Base-by-base conservation (phyloP, 1,140 invertebrate species). In the Sinonovacula constricta region DNA sequence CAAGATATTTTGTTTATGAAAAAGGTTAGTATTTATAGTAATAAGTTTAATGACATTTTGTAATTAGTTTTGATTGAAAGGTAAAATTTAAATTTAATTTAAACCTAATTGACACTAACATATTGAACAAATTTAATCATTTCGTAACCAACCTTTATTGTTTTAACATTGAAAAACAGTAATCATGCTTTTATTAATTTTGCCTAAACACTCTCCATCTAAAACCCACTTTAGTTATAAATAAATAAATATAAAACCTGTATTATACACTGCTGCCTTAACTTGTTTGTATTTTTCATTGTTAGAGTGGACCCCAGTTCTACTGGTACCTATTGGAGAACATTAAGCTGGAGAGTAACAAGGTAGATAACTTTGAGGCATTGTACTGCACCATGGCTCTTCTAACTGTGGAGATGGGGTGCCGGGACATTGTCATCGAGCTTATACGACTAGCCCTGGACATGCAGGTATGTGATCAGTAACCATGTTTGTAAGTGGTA, bases 1-100 rank as follows among this genome's bases (percentile, higher is more conserved):
- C 95, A 96, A 4, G 98, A 99, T 91, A 93, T 97, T 34, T 95
- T 99, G 83, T 99, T 99, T 91, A 97, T 98, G 89, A 95, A 97
- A 86, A 99, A 99, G 91, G 88, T 90, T 78, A 54, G 18, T 45
- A 45, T 45, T 45, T 45, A 45, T 7, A 18, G 7, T 18, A 45
- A 45, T 45, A n/a, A n/a, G n/a, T n/a, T n/a, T n/a, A n/a, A n/a
- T n/a, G n/a, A n/a, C n/a, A n/a, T n/a, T n/a, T n/a, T n/a, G n/a
- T n/a, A n/a, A n/a, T n/a, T n/a, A n/a, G n/a, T n/a, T n/a, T n/a
- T n/a, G n/a, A n/a, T n/a, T n/a, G n/a, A n/a, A n/a, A n/a, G n/a
- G n/a, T n/a, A n/a, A n/a, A n/a, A n/a, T n/a, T n/a, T n/a, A n/a
- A n/a, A n/a, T n/a, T n/a, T n/a, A n/a, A n/a, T n/a, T n/a, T n/a